A percentile compares a stretch with the other conserved stretches of the same genome.
These are phyloP conservation scores for Chaetophractus vellerosus DNA, from an alignment of 2,797 vertebrate genomes.

Conservation along the genomic window DNA sequence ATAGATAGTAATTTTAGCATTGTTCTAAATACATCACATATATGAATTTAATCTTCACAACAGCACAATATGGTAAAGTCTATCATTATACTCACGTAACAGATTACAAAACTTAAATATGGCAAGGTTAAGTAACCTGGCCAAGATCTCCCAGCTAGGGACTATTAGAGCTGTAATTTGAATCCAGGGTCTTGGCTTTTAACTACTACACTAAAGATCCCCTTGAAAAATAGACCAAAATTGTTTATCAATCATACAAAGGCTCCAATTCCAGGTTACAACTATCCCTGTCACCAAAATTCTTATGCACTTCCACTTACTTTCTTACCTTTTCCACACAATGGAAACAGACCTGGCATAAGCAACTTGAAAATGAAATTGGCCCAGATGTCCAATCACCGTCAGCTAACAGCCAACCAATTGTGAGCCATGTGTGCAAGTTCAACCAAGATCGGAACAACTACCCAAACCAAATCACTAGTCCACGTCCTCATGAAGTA, in stretches of 20 bases:
- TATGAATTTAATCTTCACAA: background rate
- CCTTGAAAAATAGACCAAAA: background rate
- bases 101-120: slow-evolving; percentile 39
- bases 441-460: background rate
- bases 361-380: background rate
- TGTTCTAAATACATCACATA: background rate
- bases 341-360: background rate
- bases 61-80: background rate
- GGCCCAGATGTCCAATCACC: background rate
- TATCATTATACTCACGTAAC: background rate
- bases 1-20: background rate
- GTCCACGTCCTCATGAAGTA: background rate
- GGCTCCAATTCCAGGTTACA: background rate
- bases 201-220: background rate
- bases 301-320: background rate
- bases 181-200: background rate
- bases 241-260: background rate
- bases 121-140: background rate
- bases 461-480: slow-evolving; percentile 14
- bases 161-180: background rate
- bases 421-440: background rate
- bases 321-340: background rate
- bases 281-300: background rate
- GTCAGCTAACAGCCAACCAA: background rate
- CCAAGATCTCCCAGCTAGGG: background rate